Conservation (phyloP, 1,140 invertebrate genomes). For the Coboldia fuscipes region DNA sequence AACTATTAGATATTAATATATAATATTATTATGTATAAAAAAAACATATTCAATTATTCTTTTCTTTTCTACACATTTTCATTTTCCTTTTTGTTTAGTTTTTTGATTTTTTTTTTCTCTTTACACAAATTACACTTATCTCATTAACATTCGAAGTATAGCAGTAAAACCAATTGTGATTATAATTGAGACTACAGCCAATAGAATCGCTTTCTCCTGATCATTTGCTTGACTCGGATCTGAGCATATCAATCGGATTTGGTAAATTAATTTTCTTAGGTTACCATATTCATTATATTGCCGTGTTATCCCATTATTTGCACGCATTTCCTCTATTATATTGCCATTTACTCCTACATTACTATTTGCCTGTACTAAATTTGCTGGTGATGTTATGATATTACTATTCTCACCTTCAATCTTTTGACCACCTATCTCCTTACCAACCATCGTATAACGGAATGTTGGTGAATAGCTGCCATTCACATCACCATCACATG, state of each 20-base stretch:
- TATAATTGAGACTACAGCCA: constrained; percentile 18
- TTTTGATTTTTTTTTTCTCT: too few species aligned
- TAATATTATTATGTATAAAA: too few species aligned
- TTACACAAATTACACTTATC: too few species aligned
- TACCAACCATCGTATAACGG: constrained; percentile 15
- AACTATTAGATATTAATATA: too few species aligned
- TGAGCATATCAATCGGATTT: constrained; percentile 12
- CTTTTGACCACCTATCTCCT: not conserved
- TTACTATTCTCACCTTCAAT: not conserved
- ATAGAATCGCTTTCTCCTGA: constrained; percentile 18
- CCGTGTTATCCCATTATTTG: constrained; percentile 9
- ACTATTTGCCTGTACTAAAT: constrained; percentile 10
- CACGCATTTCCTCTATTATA: constrained; percentile 5
- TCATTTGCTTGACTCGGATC: constrained; percentile 17
- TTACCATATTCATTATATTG: too few species aligned
- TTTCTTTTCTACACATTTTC: too few species aligned
- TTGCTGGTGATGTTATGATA: constrained; percentile 13
- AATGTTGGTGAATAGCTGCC: constrained; percentile 41
- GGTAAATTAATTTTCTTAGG: too few species aligned
- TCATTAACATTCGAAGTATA: constrained; percentile 11
- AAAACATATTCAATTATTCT: too few species aligned
- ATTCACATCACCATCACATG: constrained; percentile 28
- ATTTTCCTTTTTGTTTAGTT: too few species aligned
- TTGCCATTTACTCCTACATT: constrained; percentile 2
- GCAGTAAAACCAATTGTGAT: constrained; percentile 17